A percentile compares a stretch with the other conserved stretches of the same genome.
Conservation (phyloP, 2,113 vertebrate genomes). For the Siphamia tubifer region DNA sequence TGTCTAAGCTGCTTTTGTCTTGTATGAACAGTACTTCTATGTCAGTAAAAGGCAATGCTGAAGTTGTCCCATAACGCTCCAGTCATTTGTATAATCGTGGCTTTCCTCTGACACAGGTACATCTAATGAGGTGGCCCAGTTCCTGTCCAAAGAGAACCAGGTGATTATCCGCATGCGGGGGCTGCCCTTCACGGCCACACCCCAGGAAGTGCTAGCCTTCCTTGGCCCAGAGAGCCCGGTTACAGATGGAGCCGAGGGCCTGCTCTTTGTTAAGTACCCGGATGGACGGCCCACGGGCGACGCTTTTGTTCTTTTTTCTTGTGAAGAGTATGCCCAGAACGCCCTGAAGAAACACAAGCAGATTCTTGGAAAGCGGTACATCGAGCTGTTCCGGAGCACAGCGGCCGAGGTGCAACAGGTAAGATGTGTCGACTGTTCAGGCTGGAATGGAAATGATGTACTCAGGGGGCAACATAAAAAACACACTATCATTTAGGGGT, state of each 20-base stretch:
- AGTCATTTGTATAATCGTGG: not conserved
- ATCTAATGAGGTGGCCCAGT: conserved; percentile 95
- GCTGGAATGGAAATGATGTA: too few relatives aligned
- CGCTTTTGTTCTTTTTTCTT: conserved; percentile 95
- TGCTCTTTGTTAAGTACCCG: conserved; percentile 96
- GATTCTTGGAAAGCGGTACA: conserved; percentile 95
- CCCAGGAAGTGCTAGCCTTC: conserved; percentile 89
- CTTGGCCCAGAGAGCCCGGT: conserved; percentile 90
- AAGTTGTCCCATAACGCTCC: not conserved
- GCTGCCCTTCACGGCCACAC: conserved; percentile 90
- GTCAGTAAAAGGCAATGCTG: not conserved
- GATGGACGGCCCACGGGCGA: conserved; percentile 95
- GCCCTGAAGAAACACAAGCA: conserved; percentile 95
- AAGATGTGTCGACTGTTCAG: not conserved
- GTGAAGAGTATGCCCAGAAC: conserved; percentile 94
- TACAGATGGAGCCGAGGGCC: conserved; percentile 88
- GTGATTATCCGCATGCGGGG: conserved; percentile 96
- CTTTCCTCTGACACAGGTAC: conserved; percentile 79
- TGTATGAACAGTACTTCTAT: too few relatives aligned
- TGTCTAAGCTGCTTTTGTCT: too few relatives aligned
- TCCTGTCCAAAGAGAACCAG: conserved; percentile 94
- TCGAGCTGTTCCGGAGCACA: conserved; percentile 95
- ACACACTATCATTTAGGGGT: not conserved
- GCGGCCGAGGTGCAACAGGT: conserved; percentile 98
- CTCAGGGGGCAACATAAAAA: too few relatives aligned